Evolutionary conservation across 53 echinoderm and acorn worm genomes (phyloP).

Genomic region (Temnopleurus reevesii): DNA sequence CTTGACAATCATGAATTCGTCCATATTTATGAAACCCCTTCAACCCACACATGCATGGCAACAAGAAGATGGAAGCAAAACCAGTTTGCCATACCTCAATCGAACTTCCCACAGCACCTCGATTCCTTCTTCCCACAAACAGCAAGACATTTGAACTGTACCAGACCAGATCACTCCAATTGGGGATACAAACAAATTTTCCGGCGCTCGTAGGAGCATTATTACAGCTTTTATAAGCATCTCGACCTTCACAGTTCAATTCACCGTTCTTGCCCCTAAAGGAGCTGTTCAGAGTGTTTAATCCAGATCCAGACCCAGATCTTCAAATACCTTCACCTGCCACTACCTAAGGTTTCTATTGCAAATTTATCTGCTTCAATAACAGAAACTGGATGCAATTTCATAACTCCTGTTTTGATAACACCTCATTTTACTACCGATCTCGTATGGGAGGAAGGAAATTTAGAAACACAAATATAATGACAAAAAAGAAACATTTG

Average conservation of each 20-base stretch:
- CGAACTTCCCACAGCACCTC: not conserved
- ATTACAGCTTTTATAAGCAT: not conserved
- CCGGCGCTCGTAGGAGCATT: not conserved
- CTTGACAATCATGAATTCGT: slow-evolving; percentile 2
- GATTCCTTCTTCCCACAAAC: not conserved
- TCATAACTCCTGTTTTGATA: too few species aligned
- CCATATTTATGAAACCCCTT: not conserved
- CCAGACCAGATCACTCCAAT: not conserved
- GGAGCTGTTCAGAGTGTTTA: too few species aligned
- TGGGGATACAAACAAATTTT: not conserved
- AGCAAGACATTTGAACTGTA: not conserved
- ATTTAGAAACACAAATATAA: too few species aligned
- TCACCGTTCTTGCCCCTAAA: too few species aligned
- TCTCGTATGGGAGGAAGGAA: too few species aligned
- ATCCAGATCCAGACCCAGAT: too few species aligned
- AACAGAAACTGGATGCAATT: too few species aligned
- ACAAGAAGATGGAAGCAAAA: not conserved
- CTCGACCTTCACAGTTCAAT: not conserved
- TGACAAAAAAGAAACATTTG: too few species aligned
- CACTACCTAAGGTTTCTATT: too few species aligned
- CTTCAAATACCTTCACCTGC: too few species aligned
- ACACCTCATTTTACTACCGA: too few species aligned
- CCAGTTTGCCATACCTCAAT: not conserved
- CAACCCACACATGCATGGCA: not conserved
- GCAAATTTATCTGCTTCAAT: too few species aligned